Evolutionary conservation across 2,797 vertebrate species (phyloP), one percentile per base, ranked within the genome.

Genomic region (Sardinella longiceps): DNA sequence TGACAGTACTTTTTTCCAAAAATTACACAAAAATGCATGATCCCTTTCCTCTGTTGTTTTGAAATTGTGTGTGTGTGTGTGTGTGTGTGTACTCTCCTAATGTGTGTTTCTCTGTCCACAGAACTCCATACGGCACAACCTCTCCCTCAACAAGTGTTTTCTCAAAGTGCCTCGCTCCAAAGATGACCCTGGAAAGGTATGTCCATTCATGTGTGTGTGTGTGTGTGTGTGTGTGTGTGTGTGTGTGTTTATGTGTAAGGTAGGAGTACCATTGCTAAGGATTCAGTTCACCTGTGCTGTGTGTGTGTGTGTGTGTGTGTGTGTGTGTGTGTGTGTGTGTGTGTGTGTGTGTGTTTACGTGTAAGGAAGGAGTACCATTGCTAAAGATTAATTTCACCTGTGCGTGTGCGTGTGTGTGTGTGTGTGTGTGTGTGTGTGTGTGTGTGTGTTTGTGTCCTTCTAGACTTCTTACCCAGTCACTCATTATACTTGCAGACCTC

Each of bases 121-220:
- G 97, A 98, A 98, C 95, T 97, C 97, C 85, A 98, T 98, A 95
- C 95, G 97, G 93, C 97, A 97, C 95, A 98, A 98, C 95, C 94
- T 98, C 91, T 98, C 97, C 82, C 92, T 98, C 95, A 98, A 98
- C 94, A 98, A 98, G 94, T 98, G 97, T 97, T 98, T 97, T 94
- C 96, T 98, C 94, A 98, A 97, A 97, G 97, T 98, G 96, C 97
- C 97, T 97, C 96, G 97, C 94, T 97, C 97, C 92, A 97, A 97
- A 96, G 97, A 98, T 93, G 97, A 97, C 93, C 97, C 97, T 0
- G 97, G 97, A 95, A 98, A 98, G 97, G 97, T 98, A 95, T 94
- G 95, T 20, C 63, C 14, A 20, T 1, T 10, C 37, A n/a, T 5
- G 0, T 58, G 20, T 56, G 25, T 63, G 58, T 11, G n/a, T 63